Base-by-base conservation (phyloP, 1,140 invertebrate genomes). In the Pomacea maculata region DNA sequence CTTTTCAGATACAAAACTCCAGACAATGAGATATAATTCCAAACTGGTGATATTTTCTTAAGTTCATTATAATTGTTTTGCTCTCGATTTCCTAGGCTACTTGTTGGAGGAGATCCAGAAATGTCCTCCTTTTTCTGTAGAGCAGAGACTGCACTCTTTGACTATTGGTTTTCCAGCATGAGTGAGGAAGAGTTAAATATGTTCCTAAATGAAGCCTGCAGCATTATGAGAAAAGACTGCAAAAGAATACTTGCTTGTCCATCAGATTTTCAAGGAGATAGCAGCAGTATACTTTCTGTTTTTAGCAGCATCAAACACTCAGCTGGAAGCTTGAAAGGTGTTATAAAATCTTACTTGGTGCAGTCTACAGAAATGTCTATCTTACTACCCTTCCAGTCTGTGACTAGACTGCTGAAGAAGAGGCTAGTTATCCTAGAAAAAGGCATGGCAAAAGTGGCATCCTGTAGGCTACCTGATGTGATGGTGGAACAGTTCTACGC, bases 101-200 rank as follows among this genome's bases (percentile, higher is more conserved):
- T 82, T 6, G 76, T 83, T 61, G 80, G 75, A 61, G 67, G 63
- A 70, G 75, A 85, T 76, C 29, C 52, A 17, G 81, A 83, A 75
- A 80, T 81, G n/a, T 65, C 73, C 55, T 17, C 57, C 55, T 86
- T 84, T 61, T 83, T 86, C 14, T 11, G 82, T 19, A 63, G 78
- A 64, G 83, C 86, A 63, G 86, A 86, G 72, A 83, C 81, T 21
- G 67, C 79, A 34, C 74, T 85, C 29, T 86, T 86, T 80, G 82
- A 85, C 34, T 85, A 83, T 52, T 75, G 82, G 3, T 85, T 84
- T 65, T 82, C 80, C 19, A 83, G 83, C 61, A 84, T 86, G 83
- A 82, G 67, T 15, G 75, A 82, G 25, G 74, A 82, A 54, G 86
- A 86, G 81, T 68, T 86, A 52, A 82, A 73, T 71, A 75, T 61